A percentile compares a stretch with the other conserved stretches of the same genome.
Evolutionary conservation across 2,113 vertebrate species (phyloP).

Genomic region (Alligator sinensis): DNA sequence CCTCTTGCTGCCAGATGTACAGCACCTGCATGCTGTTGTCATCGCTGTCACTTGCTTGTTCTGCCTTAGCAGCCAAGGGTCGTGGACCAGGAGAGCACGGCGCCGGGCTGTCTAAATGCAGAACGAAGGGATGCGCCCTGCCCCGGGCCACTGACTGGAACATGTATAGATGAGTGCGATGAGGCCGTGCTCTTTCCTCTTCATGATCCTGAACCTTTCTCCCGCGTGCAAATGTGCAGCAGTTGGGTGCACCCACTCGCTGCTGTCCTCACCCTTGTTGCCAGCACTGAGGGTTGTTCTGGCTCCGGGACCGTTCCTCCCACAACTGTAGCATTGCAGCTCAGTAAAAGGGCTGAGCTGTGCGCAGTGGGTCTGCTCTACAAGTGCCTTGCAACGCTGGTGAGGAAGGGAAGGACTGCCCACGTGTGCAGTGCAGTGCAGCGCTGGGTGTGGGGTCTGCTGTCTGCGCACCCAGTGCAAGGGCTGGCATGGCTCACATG

Average conservation of each 20-base stretch:
- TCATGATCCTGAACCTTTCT: rapidly evolving
- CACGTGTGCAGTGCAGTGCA: too few relatives aligned
- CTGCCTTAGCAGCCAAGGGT: not conserved
- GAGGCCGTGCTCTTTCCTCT: not conserved
- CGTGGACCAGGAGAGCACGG: not conserved
- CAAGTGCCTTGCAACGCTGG: not conserved
- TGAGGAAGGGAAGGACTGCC: not conserved
- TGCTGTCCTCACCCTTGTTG: not conserved
- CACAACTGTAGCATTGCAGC: not conserved
- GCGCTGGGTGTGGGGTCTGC: not conserved
- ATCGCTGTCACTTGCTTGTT: not conserved
- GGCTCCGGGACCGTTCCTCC: not conserved
- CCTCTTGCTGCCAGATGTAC: not conserved
- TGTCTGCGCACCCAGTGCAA: too few relatives aligned
- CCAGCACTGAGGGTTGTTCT: rapidly evolving
- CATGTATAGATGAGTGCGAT: not conserved
- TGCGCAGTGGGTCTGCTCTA: not conserved
- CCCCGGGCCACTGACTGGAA: not conserved
- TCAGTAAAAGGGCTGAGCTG: too few relatives aligned
- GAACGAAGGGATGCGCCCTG: not conserved
- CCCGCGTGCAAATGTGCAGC: not conserved
- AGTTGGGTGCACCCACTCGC: not conserved
- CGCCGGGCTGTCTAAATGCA: rapidly evolving
- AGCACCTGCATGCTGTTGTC: not conserved
- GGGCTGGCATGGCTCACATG: too few relatives aligned